phyloP scores from a whole-genome alignment of 2,888 invertebrate genomes.

The Drosophila kuntzei region DNA sequence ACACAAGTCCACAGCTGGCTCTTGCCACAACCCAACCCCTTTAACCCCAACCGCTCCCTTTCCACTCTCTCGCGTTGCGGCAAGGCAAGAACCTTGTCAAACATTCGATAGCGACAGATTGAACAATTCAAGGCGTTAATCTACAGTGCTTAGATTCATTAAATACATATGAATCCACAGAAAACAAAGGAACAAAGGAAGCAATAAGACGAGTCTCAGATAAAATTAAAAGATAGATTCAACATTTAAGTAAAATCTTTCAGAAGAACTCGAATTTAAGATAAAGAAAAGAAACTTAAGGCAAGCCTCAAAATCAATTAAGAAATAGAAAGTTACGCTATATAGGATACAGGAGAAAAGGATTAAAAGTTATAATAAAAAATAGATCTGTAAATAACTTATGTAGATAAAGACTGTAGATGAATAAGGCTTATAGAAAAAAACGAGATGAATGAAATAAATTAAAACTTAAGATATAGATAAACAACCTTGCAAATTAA shows the following conservation, averaged over 20 bases:
- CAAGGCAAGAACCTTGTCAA: constrained; percentile 30
- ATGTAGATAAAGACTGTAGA: too few species aligned
- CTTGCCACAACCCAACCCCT: not conserved
- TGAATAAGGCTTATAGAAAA: too few species aligned
- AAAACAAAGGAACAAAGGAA: constrained; percentile 1
- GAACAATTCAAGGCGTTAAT: constrained; percentile 54
- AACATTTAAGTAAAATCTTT: not conserved
- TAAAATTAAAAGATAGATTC: not conserved
- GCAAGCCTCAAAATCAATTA: too few species aligned
- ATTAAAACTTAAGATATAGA: too few species aligned
- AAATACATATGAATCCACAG: constrained; percentile 19
- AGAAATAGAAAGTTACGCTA: too few species aligned
- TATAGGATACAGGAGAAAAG: too few species aligned
- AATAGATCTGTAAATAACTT: too few species aligned
- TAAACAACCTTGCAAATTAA: too few species aligned
- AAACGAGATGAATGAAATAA: too few species aligned
- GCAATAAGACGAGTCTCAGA: not conserved
- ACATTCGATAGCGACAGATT: constrained; percentile 53
- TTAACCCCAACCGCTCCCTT: too few species aligned
- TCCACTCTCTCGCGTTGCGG: not conserved
- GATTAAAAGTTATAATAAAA: too few species aligned
- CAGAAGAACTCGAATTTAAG: not conserved
- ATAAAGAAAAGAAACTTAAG: not conserved
- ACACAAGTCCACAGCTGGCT: constrained; percentile 29
- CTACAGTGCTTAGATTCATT: constrained; percentile 45